Base-by-base conservation (phyloP, 2,888 invertebrate genomes). In the Erannis defoliaria region DNA sequence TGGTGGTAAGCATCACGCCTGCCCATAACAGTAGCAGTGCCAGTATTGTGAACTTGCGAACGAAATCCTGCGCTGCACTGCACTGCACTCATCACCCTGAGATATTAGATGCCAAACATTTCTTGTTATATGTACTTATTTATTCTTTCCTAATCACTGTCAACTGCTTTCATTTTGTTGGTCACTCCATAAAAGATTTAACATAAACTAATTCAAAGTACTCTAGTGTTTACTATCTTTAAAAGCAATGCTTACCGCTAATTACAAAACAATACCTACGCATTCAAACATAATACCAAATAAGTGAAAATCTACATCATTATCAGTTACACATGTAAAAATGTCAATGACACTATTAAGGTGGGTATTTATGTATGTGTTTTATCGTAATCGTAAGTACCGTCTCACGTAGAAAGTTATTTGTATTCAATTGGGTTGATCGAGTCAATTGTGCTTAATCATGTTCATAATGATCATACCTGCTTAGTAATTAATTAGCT, bases 341-440 rank as follows among this genome's bases (percentile, higher is more conserved):
- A 72, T 74, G 82, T 82, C 82, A 81, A 75, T 76, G 81, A 79
- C 82, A 73, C 73, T 73, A 75, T 77, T 74, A 73, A 72, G 54
- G 55, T 31, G 35, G 43, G 38, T 53, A 49, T 58, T 55, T 55
- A 51, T 51, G 35, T 14, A 51, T 51, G 35, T 12, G 29, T 61
- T 64, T 75, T 72, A 73, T 75, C 67, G 77, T 73, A 76, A 76
- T 74, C 72, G 69, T 64, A 63, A 75, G 67, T 74, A 69, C 76
- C 72, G 73, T 5, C 16, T 71, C 70, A 62, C 62, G 77, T 81
- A 81, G 78, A 85, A 82, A 85, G 80, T 79, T 78, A 76, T 80
- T 81, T 82, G 80, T 84, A 84, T 84, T 82, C 77, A 81, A 84
- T 83, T 74, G 77, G 74, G 72, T 74, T 76, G 70, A 71, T 72